Percentiles rank a stretch among this genome's conserved stretches.
Evolutionary conservation across 2,797 vertebrate species (phyloP).

Genomic region (Cichlasoma orientale): DNA sequence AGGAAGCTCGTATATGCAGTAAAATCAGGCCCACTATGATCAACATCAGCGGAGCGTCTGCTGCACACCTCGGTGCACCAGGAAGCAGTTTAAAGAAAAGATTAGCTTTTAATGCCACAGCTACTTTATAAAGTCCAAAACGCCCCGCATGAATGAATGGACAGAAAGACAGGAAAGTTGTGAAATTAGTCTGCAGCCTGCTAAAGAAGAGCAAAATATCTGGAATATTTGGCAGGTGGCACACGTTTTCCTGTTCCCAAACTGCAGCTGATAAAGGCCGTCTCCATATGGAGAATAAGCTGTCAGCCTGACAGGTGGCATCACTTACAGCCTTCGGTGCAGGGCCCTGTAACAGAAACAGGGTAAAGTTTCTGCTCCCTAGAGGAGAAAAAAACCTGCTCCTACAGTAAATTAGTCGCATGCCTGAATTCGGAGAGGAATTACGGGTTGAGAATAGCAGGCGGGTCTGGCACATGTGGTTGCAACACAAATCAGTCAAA

Average conservation of each 20-base stretch:
- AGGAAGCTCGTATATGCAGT: not conserved
- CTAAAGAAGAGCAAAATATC: slow-evolving; percentile 5
- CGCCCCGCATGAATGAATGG: not conserved
- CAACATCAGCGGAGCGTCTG: not conserved
- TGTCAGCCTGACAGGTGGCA: slow-evolving; percentile 73
- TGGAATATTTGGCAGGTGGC: slow-evolving; percentile 49
- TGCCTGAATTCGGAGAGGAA: slow-evolving; percentile 72
- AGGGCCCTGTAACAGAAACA: slow-evolving; percentile 42
- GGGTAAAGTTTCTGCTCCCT: slow-evolving; percentile 50
- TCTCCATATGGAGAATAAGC: slow-evolving; percentile 45
- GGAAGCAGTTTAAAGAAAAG: not conserved
- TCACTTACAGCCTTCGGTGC: slow-evolving; percentile 47
- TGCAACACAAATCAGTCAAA: slow-evolving; percentile 79
- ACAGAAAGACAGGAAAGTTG: not conserved
- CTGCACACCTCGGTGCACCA: not conserved
- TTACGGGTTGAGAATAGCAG: slow-evolving; percentile 77
- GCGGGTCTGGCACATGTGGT: slow-evolving; percentile 75
- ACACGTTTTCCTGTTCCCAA: slow-evolving; percentile 18
- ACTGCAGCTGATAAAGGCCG: slow-evolving; percentile 57
- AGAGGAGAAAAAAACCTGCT: slow-evolving; percentile 35
- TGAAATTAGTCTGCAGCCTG: slow-evolving; percentile 10
- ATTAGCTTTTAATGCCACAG: not conserved
- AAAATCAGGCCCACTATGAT: not conserved
- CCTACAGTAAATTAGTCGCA: slow-evolving; percentile 70
- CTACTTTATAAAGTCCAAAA: not conserved